A percentile compares a stretch with the other conserved stretches of the same genome.
phyloP scores from a whole-genome alignment of 1,140 invertebrate genomes.

The Lerema accius region DNA sequence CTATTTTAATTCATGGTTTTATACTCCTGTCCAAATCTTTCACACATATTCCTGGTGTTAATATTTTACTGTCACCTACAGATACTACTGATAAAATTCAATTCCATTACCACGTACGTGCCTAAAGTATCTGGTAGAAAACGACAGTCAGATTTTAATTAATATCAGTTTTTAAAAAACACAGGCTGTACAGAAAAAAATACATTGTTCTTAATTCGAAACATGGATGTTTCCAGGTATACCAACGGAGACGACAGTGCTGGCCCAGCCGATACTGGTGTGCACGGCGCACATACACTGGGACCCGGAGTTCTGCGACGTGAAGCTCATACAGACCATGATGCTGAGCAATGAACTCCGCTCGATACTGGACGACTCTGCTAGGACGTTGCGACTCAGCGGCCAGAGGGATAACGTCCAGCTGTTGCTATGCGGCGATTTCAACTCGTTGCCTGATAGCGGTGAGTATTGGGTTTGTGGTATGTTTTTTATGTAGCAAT shows the following conservation, averaged over 20 bases:
- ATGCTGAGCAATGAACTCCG: slow-evolving; percentile 98
- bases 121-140: no score
- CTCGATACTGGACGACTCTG: slow-evolving; percentile 91
- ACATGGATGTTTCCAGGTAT: slow-evolving; percentile 80
- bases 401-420: slow-evolving; percentile 93
- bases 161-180: no score
- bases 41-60: no score
- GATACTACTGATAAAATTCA: no score
- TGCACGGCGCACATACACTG: slow-evolving; percentile 99
- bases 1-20: no score
- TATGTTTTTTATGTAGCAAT: no score
- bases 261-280: slow-evolving; percentile 94
- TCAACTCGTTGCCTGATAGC: slow-evolving; percentile 99
- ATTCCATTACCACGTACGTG: no score
- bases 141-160: no score
- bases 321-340: slow-evolving; percentile 99
- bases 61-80: no score
- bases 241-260: slow-evolving; percentile 88
- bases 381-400: slow-evolving; percentile 81
- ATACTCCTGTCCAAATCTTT: no score
- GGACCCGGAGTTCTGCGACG: slow-evolving; percentile 99
- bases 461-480: slow-evolving; percentile 83
- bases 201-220: neutral
- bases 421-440: slow-evolving; percentile 97
- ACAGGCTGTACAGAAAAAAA: no score